These are phyloP conservation scores for Sitodiplosis mosellana DNA, from an alignment of 1,140 invertebrate species.

Conservation along the genomic window DNA sequence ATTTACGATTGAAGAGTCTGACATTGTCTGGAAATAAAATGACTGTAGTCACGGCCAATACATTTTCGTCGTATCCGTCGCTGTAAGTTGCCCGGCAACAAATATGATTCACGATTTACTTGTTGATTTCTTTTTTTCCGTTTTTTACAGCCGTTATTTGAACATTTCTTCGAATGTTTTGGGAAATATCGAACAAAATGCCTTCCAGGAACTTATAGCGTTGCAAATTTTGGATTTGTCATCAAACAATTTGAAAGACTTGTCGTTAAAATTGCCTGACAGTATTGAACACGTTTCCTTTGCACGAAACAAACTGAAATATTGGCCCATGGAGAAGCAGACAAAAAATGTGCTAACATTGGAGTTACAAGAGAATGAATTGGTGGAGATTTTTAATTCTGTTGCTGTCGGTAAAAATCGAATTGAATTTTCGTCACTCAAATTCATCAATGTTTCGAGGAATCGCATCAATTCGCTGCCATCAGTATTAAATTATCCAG, in stretches of 20 bases:
- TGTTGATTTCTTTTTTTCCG: not conserved
- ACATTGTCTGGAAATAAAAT: not conserved
- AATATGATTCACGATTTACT: no score
- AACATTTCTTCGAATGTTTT: not conserved
- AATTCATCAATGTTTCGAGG: not conserved
- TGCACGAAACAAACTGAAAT: not conserved
- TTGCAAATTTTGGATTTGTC: constrained; percentile 1
- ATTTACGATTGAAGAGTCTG: not conserved
- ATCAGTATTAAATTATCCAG: not conserved
- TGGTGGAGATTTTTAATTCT: not conserved
- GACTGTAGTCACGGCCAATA: not conserved
- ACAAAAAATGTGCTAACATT: not conserved
- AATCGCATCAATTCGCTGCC: not conserved
- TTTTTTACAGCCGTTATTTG: not conserved
- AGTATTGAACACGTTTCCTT: not conserved
- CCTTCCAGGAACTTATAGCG: not conserved
- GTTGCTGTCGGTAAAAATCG: not conserved
- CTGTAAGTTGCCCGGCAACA: not conserved
- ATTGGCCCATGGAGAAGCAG: not conserved
- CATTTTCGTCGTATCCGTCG: not conserved
- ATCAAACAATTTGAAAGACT: not conserved
- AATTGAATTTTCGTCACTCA: not conserved
- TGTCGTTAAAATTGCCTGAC: not conserved
- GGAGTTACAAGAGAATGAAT: constrained; percentile 1
- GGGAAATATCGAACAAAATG: not conserved